Evolutionary conservation across 2,888 invertebrate species (phyloP).

Genomic region (Melangyna quadrimaculata): DNA sequence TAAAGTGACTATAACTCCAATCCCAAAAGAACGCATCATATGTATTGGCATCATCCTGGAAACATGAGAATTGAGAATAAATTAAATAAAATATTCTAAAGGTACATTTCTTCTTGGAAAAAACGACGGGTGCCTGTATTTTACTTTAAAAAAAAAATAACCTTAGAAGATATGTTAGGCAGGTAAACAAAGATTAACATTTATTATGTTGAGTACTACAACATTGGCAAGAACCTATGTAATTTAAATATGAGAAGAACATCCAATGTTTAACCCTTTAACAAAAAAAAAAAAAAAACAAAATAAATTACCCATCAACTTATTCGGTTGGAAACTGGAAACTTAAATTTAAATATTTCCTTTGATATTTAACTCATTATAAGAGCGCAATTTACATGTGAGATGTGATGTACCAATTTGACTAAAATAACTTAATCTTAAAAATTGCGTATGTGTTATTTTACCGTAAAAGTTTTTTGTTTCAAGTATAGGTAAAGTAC

Average conservation of each 20-base stretch:
- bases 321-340: background rate
- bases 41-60: conserved; percentile 78
- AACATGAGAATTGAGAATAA: conserved; percentile 27
- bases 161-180: background rate
- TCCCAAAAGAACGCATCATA: conserved; percentile 76
- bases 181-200: background rate
- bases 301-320: background rate
- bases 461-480: background rate
- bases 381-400: background rate
- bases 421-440: background rate
- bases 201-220: background rate
- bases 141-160: conserved; percentile 27
- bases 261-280: background rate
- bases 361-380: conserved; percentile 5
- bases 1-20: conserved; percentile 77
- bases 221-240: background rate
- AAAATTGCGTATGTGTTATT: background rate
- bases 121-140: background rate
- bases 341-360: conserved; percentile 15
- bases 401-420: background rate
- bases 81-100: background rate
- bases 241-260: background rate
- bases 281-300: background rate
- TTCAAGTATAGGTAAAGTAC: background rate
- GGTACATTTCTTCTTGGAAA: background rate